Percentiles rank a stretch among this genome's conserved stretches.
Conservation (phyloP, 2,113 vertebrate species). For the Oncorhynchus tshawytscha region DNA sequence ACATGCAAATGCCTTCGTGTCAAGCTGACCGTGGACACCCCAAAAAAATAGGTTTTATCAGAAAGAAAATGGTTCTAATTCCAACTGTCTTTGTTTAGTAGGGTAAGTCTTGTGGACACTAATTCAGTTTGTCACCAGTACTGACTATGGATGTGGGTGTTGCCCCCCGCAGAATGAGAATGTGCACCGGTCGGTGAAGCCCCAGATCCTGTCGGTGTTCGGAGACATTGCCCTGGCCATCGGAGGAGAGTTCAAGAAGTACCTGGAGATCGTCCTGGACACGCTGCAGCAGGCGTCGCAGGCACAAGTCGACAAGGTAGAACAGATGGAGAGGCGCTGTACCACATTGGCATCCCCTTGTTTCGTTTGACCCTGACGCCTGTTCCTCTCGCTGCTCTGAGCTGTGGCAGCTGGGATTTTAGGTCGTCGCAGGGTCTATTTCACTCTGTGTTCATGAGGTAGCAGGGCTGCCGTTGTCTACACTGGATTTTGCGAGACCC, state of each 20-base stretch:
- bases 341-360: background rate
- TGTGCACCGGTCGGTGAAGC: constrained; percentile 96
- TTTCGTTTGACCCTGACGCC: constrained; percentile 6
- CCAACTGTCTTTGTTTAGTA: background rate
- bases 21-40: too few relatives aligned
- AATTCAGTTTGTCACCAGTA: background rate
- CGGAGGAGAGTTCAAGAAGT: constrained; percentile 98
- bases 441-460: constrained; percentile 10
- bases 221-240: constrained; percentile 97
- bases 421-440: constrained; percentile 17
- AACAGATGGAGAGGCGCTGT: background rate
- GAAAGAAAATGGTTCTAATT: too few relatives aligned
- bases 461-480: background rate
- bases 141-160: background rate
- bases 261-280: constrained; percentile 93
- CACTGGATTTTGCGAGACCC: constrained; percentile 16
- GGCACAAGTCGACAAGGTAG: constrained; percentile 96
- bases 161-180: constrained; percentile 86
- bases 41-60: too few relatives aligned
- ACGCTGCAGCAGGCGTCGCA: constrained; percentile 96
- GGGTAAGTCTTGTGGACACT: background rate
- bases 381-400: constrained; percentile 32
- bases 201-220: constrained; percentile 95
- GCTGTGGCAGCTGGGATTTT: constrained; percentile 26
- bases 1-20: too few relatives aligned